Base-by-base conservation (phyloP, 2,888 invertebrate species). In the Diplolepis rosae region DNA sequence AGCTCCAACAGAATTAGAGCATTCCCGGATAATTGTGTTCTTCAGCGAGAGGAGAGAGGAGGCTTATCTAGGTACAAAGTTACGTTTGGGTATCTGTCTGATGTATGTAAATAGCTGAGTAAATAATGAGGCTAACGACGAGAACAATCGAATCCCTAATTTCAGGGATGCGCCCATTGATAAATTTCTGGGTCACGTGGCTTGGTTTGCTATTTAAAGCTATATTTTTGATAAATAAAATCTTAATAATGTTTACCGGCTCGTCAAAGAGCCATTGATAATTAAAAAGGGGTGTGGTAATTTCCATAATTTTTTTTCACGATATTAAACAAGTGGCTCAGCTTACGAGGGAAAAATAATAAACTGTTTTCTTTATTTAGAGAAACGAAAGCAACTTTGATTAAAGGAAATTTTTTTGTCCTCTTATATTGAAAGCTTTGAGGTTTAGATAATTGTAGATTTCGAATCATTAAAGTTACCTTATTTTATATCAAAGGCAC, bases 91-190 rank as follows among this genome's bases (percentile, higher is more conserved):
- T 45, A 45, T 18, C 15, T 45, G 18, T 9, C 18, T 45, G 45
- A 45, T 18, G 18, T 45, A 45, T 18, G 18, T 45, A 45, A 45
- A 45, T 45, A 45, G 45, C 9, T 45, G 3, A 15, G 45, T 45
- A 45, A 45, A 35, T 54, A 65, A 50, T 66, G 28, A 51, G 48
- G 45, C 45, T 74, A 74, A 77, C 72, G 71, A 77, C 52, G 32
- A 18, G 42, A 24, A 65, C 67, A 77, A 74, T 65, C 65, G 39
- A 61, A 35, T 45, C 56, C 69, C 69, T 73, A 69, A 75, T 69
- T 68, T 35, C 24, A 61, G 50, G 18, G n/a, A 15, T 45, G 18
- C 45, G 18, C 45, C 45, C 45, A 45, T 2, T 45, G 1, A 9
- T 9, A 18, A 45, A 15, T 45, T 45, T 45, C 18, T 9, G 18